Base-by-base conservation (phyloP, 2,888 invertebrate species). In the Neoaliturus tenellus region DNA sequence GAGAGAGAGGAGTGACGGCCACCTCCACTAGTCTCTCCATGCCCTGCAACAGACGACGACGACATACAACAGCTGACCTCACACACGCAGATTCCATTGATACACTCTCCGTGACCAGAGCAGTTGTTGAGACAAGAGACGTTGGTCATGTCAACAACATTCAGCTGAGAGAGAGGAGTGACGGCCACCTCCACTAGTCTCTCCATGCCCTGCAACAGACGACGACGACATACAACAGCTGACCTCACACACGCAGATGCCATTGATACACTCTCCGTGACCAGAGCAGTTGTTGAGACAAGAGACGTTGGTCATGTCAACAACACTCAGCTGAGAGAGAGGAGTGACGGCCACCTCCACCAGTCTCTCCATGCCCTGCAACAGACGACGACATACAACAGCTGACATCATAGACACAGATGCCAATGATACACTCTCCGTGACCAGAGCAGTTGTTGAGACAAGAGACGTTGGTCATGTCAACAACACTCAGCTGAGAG, bases 31-130 rank as follows among this genome's bases (percentile, higher is more conserved):
- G 20, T 55, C 78, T 1, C 78, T 78, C 78, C 78, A 78, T 78
- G 1, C 41, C 23, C 75, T 75, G 17, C 3, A 73, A 69, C 69
- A 69, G n/a, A n/a, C n/a, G n/a, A n/a, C n/a, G n/a, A n/a, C n/a
- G n/a, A n/a, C n/a, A n/a, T n/a, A n/a, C n/a, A n/a, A n/a, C n/a
- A n/a, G n/a, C n/a, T n/a, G n/a, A n/a, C n/a, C n/a, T n/a, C n/a
- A n/a, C 98, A 98, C 87, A 97, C 93, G 90, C 98, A 98, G 82
- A 97, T 97, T 86, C 97, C 97, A 90, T 98, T 97, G 90, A 96
- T 94, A 91, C 98, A 98, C 91, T 98, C 98, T 25, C 98, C 98
- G 86, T 96, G 95, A 86, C 97, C 97, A 89, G 96, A 97, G 92
- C 98, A 98, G 91, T 94, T 96, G 88, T 93, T 93, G 84, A 92